A percentile compares a stretch with the other conserved stretches of the same genome.
Evolutionary conservation across 1,140 invertebrate species (phyloP).

Genomic region (Monochamus saltuarius): DNA sequence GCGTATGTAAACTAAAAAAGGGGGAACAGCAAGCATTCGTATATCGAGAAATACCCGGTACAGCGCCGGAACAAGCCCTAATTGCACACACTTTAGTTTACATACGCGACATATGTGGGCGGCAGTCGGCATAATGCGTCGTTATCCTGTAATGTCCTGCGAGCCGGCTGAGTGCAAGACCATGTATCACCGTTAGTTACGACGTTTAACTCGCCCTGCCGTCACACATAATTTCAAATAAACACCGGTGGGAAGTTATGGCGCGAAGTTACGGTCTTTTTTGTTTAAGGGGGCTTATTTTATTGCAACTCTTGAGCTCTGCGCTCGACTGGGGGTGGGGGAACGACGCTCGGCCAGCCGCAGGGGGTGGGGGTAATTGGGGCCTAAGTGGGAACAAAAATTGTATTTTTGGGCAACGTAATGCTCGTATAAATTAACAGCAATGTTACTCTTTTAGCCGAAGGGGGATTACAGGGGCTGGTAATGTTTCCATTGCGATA

Average conservation of each 20-base stretch:
- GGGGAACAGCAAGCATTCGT: too few relatives aligned
- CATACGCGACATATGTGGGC: slow-evolving; percentile 23
- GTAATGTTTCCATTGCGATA: too few relatives aligned
- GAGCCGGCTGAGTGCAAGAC: slow-evolving; percentile 19
- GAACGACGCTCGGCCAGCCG: too few relatives aligned
- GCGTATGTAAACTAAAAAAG: too few relatives aligned
- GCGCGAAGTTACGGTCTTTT: slow-evolving; percentile 15
- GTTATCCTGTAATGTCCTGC: slow-evolving; percentile 20
- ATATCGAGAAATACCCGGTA: background rate
- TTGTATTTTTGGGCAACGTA: too few relatives aligned
- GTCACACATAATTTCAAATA: slow-evolving; percentile 24
- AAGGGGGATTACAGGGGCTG: too few relatives aligned
- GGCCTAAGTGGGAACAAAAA: too few relatives aligned
- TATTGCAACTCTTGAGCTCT: too few relatives aligned
- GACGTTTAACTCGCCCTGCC: slow-evolving; percentile 21
- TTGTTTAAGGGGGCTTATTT: background rate
- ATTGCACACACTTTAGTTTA: slow-evolving; percentile 16
- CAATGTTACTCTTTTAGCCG: too few relatives aligned
- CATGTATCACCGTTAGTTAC: slow-evolving; percentile 24
- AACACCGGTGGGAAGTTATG: slow-evolving; percentile 15
- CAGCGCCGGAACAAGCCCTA: slow-evolving; percentile 12
- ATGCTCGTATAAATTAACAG: too few relatives aligned
- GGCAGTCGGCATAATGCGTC: background rate
- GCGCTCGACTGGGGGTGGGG: too few relatives aligned
- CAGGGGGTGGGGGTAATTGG: too few relatives aligned